phyloP scores from a whole-genome alignment of 1,140 invertebrate genomes.

The Colletes gigas region DNA sequence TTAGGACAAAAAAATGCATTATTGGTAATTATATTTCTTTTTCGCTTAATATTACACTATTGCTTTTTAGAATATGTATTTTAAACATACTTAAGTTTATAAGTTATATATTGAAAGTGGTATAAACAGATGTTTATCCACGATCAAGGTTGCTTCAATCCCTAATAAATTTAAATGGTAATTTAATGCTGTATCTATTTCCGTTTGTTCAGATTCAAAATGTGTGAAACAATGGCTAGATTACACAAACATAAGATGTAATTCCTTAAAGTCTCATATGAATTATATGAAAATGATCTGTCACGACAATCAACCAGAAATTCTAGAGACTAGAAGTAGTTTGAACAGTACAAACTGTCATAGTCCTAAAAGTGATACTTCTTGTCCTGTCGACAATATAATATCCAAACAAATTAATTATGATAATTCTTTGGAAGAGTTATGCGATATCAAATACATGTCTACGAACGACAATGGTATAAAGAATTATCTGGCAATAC shows the following conservation, averaged over 20 bases:
- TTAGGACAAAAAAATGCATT: conserved; percentile 12
- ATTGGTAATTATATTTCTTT: conserved; percentile 23
- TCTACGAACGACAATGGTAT: conserved; percentile 6
- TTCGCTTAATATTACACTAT: neutral
- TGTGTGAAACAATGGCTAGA: conserved; percentile 73
- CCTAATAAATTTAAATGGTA: neutral
- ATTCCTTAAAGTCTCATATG: conserved; percentile 74
- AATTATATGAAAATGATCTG: conserved; percentile 77
- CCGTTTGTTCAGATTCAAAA: conserved; percentile 60
- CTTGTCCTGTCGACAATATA: conserved; percentile 5
- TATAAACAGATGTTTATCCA: neutral
- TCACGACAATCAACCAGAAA: conserved; percentile 40
- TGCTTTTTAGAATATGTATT: neutral
- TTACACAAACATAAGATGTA: conserved; percentile 74
- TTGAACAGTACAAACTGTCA: neutral
- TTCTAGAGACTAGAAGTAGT: conserved; percentile 5
- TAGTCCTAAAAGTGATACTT: neutral
- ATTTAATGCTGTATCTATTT: neutral
- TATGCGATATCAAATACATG: neutral
- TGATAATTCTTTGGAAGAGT: conserved; percentile 28
- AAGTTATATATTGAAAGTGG: neutral
- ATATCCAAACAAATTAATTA: neutral
- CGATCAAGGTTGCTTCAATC: neutral
- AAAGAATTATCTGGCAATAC: neutral
- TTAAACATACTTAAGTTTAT: neutral